phyloP scores from a whole-genome alignment of 2,113 vertebrate species.

The Talpa occidentalis region DNA sequence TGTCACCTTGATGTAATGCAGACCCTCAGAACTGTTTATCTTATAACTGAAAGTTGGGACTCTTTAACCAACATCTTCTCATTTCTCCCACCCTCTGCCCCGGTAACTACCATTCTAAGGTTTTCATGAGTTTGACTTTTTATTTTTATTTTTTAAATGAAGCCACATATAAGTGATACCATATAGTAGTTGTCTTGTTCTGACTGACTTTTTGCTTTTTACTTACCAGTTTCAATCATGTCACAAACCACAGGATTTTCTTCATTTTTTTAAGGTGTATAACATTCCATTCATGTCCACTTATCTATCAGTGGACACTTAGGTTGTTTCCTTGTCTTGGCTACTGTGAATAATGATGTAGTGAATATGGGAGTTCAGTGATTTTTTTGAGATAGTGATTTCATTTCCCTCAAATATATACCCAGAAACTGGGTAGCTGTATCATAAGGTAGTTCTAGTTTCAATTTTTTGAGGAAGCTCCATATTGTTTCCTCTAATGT shows the following conservation, averaged over 20 bases:
- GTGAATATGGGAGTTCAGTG: background rate
- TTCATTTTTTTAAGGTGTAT: background rate
- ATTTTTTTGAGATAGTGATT: background rate
- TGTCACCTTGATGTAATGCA: background rate
- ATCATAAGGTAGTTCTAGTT: background rate
- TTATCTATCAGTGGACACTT: background rate
- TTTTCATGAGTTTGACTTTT: background rate
- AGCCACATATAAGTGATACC: background rate
- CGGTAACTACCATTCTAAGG: background rate
- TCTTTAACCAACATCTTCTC: background rate
- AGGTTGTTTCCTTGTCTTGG: background rate
- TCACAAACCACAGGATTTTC: background rate
- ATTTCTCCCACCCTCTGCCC: background rate
- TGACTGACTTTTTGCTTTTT: background rate
- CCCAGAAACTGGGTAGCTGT: background rate
- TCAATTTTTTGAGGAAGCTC: background rate
- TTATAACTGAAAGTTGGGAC: background rate
- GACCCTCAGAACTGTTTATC: background rate
- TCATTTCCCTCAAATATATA: background rate
- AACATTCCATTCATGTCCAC: background rate
- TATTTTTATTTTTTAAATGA: background rate
- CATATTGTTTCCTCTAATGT: background rate
- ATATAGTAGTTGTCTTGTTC: background rate
- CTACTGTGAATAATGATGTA: background rate
- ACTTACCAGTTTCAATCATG: background rate